Conservation (phyloP, 2,888 invertebrate genomes). For the Lasioglossum lativentre region DNA sequence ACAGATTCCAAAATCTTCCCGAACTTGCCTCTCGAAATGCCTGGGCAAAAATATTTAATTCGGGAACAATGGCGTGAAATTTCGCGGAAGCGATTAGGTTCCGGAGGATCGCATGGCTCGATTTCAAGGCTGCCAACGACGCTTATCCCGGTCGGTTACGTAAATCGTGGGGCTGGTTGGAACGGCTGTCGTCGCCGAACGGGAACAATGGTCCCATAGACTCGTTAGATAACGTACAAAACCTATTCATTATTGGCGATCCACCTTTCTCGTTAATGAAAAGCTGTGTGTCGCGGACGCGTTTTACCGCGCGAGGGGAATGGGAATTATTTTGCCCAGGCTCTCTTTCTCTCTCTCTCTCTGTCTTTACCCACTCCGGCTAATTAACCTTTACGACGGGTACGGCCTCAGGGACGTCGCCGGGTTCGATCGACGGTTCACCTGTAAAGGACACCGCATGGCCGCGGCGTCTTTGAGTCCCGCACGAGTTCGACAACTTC, state of each 20-base stretch:
- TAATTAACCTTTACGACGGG: slow-evolving; percentile 42
- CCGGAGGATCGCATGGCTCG: neutral
- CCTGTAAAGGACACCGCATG: slow-evolving; percentile 12
- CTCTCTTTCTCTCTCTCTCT: neutral
- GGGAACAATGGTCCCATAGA: slow-evolving; percentile 48
- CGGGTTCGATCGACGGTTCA: slow-evolving; percentile 5
- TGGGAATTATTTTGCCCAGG: slow-evolving; percentile 34
- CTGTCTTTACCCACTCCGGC: slow-evolving; percentile 33
- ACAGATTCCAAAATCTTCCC: neutral
- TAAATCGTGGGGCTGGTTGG: slow-evolving; percentile 17
- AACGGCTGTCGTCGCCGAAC: slow-evolving; percentile 4
- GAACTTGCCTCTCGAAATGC: neutral
- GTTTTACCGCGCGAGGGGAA: neutral
- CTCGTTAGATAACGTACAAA: slow-evolving; percentile 43
- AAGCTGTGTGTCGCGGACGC: slow-evolving; percentile 5
- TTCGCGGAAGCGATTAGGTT: neutral
- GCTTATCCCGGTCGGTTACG: slow-evolving; percentile 28
- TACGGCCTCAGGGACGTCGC: slow-evolving; percentile 22
- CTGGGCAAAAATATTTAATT: neutral
- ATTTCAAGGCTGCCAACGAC: neutral
- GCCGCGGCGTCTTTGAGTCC: neutral
- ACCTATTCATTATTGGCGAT: slow-evolving; percentile 52
- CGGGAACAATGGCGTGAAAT: neutral
- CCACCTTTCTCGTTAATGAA: slow-evolving; percentile 58
- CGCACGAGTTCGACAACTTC: neutral